A percentile compares a stretch with the other conserved stretches of the same genome.
Conservation (phyloP, 2,888 invertebrate species). For the Phaonia tiefii region DNA sequence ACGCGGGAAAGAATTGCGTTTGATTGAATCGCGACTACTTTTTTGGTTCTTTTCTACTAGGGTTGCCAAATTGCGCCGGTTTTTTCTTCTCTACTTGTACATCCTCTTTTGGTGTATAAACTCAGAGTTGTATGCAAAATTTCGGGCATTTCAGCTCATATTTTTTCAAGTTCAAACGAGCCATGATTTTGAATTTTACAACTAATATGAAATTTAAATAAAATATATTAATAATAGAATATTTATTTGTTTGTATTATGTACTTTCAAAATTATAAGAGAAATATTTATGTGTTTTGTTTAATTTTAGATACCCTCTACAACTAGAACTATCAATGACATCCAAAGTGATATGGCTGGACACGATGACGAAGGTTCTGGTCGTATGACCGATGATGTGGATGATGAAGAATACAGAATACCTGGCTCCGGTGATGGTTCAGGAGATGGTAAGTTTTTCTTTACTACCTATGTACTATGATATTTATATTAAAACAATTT, state of each 20-base stretch:
- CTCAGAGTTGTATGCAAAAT: too few relatives aligned
- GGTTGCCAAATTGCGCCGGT: too few relatives aligned
- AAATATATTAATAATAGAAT: background rate
- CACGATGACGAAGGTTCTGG: constrained; percentile 79
- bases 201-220: background rate
- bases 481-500: background rate
- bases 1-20: too few relatives aligned
- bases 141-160: too few relatives aligned
- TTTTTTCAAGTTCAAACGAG: too few relatives aligned
- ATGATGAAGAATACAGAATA: constrained; percentile 78
- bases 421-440: constrained; percentile 79
- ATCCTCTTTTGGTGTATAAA: too few relatives aligned
- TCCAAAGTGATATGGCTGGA: constrained; percentile 80
- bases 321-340: constrained; percentile 76
- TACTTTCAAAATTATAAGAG: too few relatives aligned
- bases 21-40: too few relatives aligned
- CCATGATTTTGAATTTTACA: background rate
- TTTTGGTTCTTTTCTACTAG: too few relatives aligned
- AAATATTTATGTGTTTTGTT: constrained; percentile 15
- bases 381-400: constrained; percentile 75
- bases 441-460: constrained; percentile 74
- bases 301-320: constrained; percentile 74
- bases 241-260: too few relatives aligned
- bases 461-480: too few relatives aligned
- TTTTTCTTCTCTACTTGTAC: too few relatives aligned